Conservation (phyloP, 2,113 vertebrate genomes). For the Pomatostomus ruficeps region DNA sequence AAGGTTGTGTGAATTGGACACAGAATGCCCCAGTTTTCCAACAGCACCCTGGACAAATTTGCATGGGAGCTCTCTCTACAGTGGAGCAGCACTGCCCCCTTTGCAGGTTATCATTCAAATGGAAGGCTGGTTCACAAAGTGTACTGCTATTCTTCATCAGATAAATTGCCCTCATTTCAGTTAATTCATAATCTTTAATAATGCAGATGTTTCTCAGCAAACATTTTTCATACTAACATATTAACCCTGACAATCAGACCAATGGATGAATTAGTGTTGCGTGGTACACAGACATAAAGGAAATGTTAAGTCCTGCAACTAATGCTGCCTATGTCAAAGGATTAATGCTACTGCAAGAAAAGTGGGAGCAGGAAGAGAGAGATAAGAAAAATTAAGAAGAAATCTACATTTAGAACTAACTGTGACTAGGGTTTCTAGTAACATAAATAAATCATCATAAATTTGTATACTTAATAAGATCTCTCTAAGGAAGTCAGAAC, state of each 20-base stretch:
- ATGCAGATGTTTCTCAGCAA: slow-evolving; percentile 3
- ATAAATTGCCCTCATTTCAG: slow-evolving; percentile 5
- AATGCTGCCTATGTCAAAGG: not conserved
- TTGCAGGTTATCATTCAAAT: not conserved
- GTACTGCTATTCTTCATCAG: not conserved
- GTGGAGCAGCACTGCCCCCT: not conserved
- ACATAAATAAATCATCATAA: not conserved
- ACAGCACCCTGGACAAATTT: not conserved
- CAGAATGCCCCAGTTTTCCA: not conserved
- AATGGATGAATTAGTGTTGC: not conserved
- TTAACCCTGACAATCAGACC: slow-evolving; percentile 17
- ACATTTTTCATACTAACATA: slow-evolving; percentile 27
- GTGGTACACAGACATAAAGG: not conserved
- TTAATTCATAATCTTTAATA: slow-evolving; percentile 55
- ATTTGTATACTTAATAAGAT: not conserved
- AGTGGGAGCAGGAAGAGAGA: not conserved
- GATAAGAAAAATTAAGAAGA: not conserved
- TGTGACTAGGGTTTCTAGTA: not conserved
- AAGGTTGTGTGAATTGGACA: not conserved
- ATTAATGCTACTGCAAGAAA: not conserved
- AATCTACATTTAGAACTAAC: not conserved
- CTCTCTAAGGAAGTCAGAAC: not conserved
- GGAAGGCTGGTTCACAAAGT: not conserved
- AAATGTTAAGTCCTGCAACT: not conserved
- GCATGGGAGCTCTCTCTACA: not conserved